Base-by-base conservation (phyloP, 2,797 vertebrate species). In the Enteromius anoplus region DNA sequence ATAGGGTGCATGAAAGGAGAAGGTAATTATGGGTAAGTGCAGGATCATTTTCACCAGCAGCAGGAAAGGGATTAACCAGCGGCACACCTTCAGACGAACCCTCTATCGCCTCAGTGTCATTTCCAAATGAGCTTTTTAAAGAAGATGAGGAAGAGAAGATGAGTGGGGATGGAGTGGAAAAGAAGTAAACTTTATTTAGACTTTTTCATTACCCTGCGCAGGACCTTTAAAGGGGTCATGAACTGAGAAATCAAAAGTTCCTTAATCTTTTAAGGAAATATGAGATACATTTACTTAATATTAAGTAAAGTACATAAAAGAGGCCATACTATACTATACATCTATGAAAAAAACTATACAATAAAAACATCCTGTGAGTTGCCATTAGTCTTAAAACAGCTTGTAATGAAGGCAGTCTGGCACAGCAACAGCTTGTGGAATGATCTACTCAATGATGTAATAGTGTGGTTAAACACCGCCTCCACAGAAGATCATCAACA, bases 11-110 rank as follows among this genome's bases (percentile, higher is more conserved):
- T 76, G 53, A 77, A 77, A 77, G 51, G 51, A 83, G 73, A 76
- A 83, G 73, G 81, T 83, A 83, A 83, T 83, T 83, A 83, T 83
- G 73, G 51, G 21, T 83, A 76, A 83, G 81, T 83, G 75, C 51
- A 69, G 72, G 81, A 77, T 83, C 65, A 83, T 77, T 76, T 83
- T 49, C 81, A 69, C 23, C 64, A 83, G 65, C 81, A 77, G 81
- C 51, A 77, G 81, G 65, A 47, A 70, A 69, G 73, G 51, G 64
- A 83, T 83, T 83, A 83, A 77, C 49, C 65, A 69, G 53, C 26
- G 3, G 51, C 73, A 77, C 73, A 70, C 64, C 40, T 69, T 60
- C 60, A 75, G 32, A 64, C 23, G 17, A 82, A 65, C 47, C 72
- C 81, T 45, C 72, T 17, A 68, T 76, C 51, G 32, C 80, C 40